These are phyloP conservation scores for Anneissia japonica DNA, from an alignment of 35 echinoderm and acorn worm genomes.

Conservation along the genomic window DNA sequence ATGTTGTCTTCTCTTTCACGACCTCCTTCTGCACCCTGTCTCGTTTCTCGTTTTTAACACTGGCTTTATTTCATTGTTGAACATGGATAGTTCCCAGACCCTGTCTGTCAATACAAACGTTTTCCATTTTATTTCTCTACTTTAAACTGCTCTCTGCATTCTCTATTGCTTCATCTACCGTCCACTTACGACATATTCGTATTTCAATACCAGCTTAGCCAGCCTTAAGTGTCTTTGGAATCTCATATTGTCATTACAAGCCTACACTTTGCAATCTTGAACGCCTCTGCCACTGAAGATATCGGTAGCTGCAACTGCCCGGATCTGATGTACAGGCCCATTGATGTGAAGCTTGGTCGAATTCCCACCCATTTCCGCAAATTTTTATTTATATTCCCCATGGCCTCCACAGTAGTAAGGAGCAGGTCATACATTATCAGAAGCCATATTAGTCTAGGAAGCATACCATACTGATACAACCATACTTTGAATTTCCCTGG, in stretches of 20 bases:
- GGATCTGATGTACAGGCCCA: not conserved
- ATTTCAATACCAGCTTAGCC: not conserved
- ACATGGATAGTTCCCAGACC: not conserved
- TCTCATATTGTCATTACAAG: not conserved
- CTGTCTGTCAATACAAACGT: not conserved
- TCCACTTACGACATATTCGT: not conserved
- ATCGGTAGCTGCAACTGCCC: not conserved
- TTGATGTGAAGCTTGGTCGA: not conserved
- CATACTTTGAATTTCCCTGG: not conserved
- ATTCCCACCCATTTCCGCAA: not conserved
- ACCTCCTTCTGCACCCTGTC: constrained; percentile 1
- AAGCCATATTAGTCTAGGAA: not conserved
- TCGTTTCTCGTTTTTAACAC: not conserved
- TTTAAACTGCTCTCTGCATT: too few species aligned
- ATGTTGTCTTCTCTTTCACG: not conserved
- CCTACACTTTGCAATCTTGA: not conserved
- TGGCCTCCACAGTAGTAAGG: too few species aligned
- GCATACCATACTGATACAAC: not conserved
- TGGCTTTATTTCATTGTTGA: not conserved
- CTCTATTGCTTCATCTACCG: not conserved
- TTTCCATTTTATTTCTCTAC: not conserved
- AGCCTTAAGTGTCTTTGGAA: not conserved
- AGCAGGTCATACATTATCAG: not conserved
- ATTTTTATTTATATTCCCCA: not conserved
- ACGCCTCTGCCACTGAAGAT: not conserved